Percentiles rank a stretch among this genome's conserved stretches.
phyloP scores from a whole-genome alignment of 92 coral and sea anemone genomes.

The Phymanthus crucifer region DNA sequence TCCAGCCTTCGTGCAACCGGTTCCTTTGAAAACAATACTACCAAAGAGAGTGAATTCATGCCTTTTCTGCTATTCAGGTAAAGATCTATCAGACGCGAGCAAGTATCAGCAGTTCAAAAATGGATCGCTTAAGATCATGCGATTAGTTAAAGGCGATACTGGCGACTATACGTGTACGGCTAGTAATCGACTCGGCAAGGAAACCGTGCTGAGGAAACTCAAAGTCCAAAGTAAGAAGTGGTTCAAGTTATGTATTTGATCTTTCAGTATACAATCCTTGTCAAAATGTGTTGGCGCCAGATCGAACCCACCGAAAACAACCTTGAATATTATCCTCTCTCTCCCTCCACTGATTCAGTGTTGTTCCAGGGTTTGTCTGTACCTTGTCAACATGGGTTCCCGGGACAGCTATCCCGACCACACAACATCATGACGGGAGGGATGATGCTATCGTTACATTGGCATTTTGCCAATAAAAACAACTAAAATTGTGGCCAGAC shows the following conservation, averaged over 20 bases:
- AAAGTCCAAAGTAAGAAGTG: constrained; percentile 79
- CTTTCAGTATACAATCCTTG: no score
- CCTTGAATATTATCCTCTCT: no score
- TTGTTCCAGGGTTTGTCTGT: no score
- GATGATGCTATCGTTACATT: no score
- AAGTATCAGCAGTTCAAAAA: constrained; percentile 66
- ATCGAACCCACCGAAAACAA: not conserved
- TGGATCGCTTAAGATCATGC: constrained; percentile 71
- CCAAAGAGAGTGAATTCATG: not conserved
- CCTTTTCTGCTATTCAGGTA: constrained; percentile 7
- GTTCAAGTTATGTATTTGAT: not conserved
- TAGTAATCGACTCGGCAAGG: constrained; percentile 66
- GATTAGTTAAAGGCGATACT: constrained; percentile 68
- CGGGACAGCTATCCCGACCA: no score
- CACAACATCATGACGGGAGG: no score
- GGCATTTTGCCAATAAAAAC: no score
- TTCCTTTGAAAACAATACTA: not conserved
- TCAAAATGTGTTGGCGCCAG: no score
- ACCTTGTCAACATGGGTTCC: no score
- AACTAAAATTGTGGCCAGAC: no score
- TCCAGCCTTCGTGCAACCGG: no score
- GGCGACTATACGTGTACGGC: constrained; percentile 89
- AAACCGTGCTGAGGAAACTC: constrained; percentile 60
- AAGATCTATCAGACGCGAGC: constrained; percentile 46
- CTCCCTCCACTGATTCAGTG: no score